phyloP scores from a whole-genome alignment of 92 coral and sea anemone species.

The Scolanthus callimorphus region DNA sequence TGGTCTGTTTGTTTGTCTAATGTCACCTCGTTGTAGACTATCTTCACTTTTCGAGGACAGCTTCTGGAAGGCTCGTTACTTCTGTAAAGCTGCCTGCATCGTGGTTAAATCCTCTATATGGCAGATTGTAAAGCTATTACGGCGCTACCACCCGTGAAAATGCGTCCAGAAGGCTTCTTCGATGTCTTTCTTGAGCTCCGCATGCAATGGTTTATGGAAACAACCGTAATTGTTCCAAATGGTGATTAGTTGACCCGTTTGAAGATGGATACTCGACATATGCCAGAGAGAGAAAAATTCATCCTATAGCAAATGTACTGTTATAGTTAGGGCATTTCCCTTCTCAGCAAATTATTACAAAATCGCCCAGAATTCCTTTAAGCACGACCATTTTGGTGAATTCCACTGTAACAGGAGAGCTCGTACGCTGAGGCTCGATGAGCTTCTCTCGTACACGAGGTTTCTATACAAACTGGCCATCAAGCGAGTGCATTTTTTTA shows the following conservation, averaged over 20 bases:
- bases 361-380: too few species aligned
- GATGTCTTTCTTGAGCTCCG: conserved; percentile 29
- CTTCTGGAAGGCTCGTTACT: conserved; percentile 7
- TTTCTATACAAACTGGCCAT: too few species aligned
- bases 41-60: conserved; percentile 20
- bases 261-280: conserved; percentile 70
- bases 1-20: conserved; percentile 40
- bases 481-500: too few species aligned
- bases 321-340: too few species aligned
- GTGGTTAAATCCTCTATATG: not conserved
- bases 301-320: too few species aligned
- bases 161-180: not conserved
- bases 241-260: conserved; percentile 29
- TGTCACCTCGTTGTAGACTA: conserved; percentile 20
- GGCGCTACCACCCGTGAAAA: not conserved
- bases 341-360: too few species aligned
- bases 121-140: not conserved
- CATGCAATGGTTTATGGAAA: conserved; percentile 76
- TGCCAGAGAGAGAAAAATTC: too few species aligned
- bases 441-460: too few species aligned
- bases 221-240: conserved; percentile 54
- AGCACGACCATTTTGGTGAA: too few species aligned
- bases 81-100: not conserved
- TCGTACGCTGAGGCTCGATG: too few species aligned
- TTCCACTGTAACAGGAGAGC: too few species aligned